Percentiles rank a stretch among this genome's conserved stretches.
Evolutionary conservation across 2,797 vertebrate genomes (phyloP).

Genomic region (Buceros bicornis): DNA sequence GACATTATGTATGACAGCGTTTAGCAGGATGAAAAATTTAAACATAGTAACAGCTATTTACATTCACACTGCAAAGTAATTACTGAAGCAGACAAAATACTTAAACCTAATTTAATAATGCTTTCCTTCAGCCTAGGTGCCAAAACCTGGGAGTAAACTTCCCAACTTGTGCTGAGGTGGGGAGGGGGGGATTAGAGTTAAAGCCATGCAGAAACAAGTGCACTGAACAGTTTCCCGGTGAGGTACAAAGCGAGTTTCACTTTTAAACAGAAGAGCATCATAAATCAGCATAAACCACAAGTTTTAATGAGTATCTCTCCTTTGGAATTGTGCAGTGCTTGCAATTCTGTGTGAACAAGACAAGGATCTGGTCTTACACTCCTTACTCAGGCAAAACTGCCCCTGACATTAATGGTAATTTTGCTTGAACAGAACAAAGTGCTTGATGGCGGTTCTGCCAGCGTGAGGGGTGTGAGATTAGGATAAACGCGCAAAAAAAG

Average conservation of each 20-base stretch:
- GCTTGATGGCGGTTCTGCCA: constrained; percentile 24
- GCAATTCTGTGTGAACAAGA: constrained; percentile 47
- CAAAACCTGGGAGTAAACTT: constrained; percentile 72
- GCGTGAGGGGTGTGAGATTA: constrained; percentile 11
- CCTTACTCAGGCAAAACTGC: constrained; percentile 58
- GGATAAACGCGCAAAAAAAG: constrained; percentile 38
- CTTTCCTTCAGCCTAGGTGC: constrained; percentile 71
- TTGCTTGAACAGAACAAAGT: constrained; percentile 58
- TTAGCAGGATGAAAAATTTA: constrained; percentile 77
- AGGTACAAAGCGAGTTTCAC: constrained; percentile 17
- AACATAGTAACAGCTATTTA: constrained; percentile 78
- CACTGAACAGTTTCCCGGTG: constrained; percentile 25
- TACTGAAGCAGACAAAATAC: constrained; percentile 74
- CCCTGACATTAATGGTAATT: constrained; percentile 63
- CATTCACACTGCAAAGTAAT: constrained; percentile 76
- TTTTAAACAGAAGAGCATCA: constrained; percentile 55
- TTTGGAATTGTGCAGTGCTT: constrained; percentile 59
- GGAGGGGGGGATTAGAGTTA: constrained; percentile 14
- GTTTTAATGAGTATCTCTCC: constrained; percentile 66
- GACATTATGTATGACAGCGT: constrained; percentile 70
- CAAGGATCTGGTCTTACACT: constrained; percentile 30
- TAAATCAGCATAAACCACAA: constrained; percentile 44
- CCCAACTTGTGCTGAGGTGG: constrained; percentile 45
- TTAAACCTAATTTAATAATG: constrained; percentile 76
- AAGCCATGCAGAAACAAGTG: constrained; percentile 54